phyloP scores from a whole-genome alignment of 2,113 vertebrate genomes.

The Puffinus mauretanicus region DNA sequence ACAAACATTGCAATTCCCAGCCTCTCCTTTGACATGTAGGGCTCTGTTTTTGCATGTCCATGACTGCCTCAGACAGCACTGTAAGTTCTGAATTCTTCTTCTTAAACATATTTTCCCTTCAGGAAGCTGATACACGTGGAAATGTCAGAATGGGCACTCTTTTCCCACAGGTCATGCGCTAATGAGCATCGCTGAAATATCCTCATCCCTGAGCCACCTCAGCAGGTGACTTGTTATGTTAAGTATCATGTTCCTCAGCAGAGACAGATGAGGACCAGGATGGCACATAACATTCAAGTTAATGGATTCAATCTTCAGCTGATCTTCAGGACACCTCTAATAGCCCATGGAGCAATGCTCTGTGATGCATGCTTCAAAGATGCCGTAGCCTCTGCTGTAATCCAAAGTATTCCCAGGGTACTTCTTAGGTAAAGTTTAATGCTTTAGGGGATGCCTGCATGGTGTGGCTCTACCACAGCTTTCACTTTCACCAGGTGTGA shows the following conservation, averaged over 20 bases:
- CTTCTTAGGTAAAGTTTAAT: neutral
- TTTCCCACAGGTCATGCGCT: neutral
- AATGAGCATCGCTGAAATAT: neutral
- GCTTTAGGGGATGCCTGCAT: neutral
- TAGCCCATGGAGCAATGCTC: neutral
- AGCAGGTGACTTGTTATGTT: neutral
- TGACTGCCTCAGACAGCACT: neutral
- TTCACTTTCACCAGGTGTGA: neutral
- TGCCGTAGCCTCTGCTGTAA: neutral
- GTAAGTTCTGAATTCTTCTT: neutral
- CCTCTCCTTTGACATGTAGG: neutral
- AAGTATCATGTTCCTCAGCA: neutral
- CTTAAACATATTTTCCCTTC: neutral
- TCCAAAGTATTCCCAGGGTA: neutral
- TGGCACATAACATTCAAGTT: neutral
- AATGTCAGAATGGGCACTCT: neutral
- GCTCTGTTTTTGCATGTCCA: neutral
- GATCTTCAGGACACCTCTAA: neutral
- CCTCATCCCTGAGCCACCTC: neutral
- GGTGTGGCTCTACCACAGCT: neutral
- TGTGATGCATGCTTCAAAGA: neutral
- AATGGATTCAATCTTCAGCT: neutral
- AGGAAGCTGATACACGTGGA: neutral
- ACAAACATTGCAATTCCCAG: neutral
- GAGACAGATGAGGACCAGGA: neutral